Evolutionary conservation across 1,140 invertebrate genomes (phyloP).

Genomic region (Ruditapes philippinarum): DNA sequence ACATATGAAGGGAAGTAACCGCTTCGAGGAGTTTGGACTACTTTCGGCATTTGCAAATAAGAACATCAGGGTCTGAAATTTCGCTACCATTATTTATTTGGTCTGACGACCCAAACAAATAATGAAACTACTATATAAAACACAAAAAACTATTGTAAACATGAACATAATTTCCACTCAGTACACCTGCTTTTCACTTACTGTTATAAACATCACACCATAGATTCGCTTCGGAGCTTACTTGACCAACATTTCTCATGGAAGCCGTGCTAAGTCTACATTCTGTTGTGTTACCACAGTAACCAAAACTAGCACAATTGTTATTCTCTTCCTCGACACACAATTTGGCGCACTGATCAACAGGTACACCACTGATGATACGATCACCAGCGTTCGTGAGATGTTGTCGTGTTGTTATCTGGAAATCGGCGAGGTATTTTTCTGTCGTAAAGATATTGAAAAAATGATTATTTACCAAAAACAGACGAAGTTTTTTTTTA

Average conservation of each 20-base stretch:
- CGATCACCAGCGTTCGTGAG: constrained; percentile 73
- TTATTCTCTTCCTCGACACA: constrained; percentile 77
- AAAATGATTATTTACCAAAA: no score
- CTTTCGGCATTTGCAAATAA: no score
- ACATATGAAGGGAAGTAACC: no score
- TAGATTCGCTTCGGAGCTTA: constrained; percentile 69
- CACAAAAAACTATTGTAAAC: no score
- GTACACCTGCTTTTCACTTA: constrained; percentile 65
- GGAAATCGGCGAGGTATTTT: constrained; percentile 79
- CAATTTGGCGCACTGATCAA: constrained; percentile 78
- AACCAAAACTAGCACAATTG: constrained; percentile 79
- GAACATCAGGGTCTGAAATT: no score
- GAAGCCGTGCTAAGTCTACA: constrained; percentile 74
- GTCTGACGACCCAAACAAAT: no score
- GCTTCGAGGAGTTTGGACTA: no score
- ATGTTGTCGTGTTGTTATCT: constrained; percentile 54
- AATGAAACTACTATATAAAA: no score
- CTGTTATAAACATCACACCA: constrained; percentile 79
- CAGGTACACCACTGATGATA: constrained; percentile 72
- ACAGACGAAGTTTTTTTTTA: no score
- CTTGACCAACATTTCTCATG: constrained; percentile 73
- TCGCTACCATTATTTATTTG: no score
- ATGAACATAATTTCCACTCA: no score
- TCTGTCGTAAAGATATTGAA: no score
- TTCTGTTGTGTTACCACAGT: constrained; percentile 77